These are phyloP conservation scores for Cloeon dipterum DNA, from an alignment of 2,888 invertebrate genomes.

Conservation along the genomic window DNA sequence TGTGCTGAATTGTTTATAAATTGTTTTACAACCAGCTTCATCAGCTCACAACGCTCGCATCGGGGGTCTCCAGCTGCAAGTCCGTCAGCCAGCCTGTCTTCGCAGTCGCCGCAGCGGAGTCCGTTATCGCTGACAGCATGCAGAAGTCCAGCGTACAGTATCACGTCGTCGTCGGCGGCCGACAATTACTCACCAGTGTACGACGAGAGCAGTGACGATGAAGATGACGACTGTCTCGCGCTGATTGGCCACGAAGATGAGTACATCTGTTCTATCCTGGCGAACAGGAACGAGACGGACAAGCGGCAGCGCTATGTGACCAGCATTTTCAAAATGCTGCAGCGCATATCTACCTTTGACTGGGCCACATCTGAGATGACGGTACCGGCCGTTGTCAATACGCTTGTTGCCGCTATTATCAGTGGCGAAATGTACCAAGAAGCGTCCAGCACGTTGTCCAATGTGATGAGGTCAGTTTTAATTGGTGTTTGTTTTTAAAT, in stretches of 20 bases:
- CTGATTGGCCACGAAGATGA: background rate
- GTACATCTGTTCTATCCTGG: background rate
- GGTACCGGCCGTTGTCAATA: background rate
- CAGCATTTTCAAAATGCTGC: background rate
- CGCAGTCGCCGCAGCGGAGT: background rate
- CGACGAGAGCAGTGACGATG: background rate
- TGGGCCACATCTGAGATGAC: background rate
- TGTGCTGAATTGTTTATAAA: too few species aligned
- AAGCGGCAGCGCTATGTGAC: background rate
- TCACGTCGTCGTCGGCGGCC: background rate
- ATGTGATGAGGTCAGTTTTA: too few species aligned
- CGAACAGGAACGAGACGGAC: background rate
- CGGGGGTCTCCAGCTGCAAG: too few species aligned
- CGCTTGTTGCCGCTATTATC: background rate
- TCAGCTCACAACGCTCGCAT: too few species aligned
- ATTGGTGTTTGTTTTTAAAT: too few species aligned
- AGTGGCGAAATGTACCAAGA: background rate
- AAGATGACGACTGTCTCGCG: background rate
- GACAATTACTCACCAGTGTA: background rate
- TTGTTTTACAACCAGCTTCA: too few species aligned
- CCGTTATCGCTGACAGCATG: background rate
- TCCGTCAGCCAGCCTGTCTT: background rate
- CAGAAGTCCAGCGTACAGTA: conserved; percentile 1
- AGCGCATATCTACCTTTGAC: background rate
- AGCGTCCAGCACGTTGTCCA: too few species aligned